Conservation (phyloP, 2,797 vertebrate species). For the Epinephelus awoara region DNA sequence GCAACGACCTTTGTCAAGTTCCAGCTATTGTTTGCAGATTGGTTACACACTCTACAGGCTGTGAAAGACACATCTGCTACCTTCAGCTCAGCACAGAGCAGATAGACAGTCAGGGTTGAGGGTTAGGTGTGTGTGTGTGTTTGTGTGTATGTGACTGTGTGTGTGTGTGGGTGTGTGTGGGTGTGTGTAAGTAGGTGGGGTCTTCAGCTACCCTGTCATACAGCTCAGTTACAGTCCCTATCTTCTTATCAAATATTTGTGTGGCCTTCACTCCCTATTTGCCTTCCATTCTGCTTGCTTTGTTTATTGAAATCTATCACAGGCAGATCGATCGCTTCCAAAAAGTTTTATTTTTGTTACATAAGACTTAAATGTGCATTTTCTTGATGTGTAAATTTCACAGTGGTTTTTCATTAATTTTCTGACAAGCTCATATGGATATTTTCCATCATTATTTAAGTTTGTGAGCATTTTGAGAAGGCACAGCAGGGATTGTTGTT, state of each 20-base stretch:
- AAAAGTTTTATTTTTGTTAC: constrained; percentile 72
- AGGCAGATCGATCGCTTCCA: constrained; percentile 81
- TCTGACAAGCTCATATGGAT: not conserved
- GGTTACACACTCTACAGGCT: constrained; percentile 82
- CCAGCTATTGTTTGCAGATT: constrained; percentile 88
- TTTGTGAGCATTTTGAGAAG: constrained; percentile 8
- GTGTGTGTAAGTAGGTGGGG: constrained; percentile 58
- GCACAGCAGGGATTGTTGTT: constrained; percentile 39
- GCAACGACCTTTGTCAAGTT: constrained; percentile 87
- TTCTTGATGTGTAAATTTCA: constrained; percentile 1
- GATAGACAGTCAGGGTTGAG: constrained; percentile 63
- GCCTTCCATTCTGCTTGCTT: constrained; percentile 88
- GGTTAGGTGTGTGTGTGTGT: constrained; percentile 36
- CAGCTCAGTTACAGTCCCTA: constrained; percentile 81
- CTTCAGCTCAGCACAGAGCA: constrained; percentile 72
- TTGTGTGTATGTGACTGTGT: constrained; percentile 2
- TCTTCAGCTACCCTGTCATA: constrained; percentile 74
- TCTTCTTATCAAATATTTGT: constrained; percentile 93
- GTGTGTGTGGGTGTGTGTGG: constrained; percentile 25
- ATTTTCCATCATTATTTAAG: constrained; percentile 13
- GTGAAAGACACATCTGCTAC: constrained; percentile 88
- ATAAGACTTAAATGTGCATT: constrained; percentile 56
- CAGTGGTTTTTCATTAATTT: not conserved
- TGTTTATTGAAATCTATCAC: constrained; percentile 85
- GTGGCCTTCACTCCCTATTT: constrained; percentile 91